phyloP scores from a whole-genome alignment of 2,888 invertebrate genomes.

The Harpagoxenus sublaevis region DNA sequence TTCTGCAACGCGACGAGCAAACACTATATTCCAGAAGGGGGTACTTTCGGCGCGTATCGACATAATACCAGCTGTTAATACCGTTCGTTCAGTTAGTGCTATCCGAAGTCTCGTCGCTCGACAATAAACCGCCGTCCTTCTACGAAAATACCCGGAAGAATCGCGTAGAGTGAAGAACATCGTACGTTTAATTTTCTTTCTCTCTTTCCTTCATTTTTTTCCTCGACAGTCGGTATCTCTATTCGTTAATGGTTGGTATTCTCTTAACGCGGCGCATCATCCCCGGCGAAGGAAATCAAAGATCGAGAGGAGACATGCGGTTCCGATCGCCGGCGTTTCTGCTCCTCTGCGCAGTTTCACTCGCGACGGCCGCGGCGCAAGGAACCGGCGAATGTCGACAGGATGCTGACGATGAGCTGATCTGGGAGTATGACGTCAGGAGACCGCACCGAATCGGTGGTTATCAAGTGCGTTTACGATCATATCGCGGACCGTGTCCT shows the following conservation, averaged over 20 bases:
- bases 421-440: slow-evolving; percentile 78
- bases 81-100: slow-evolving; percentile 58
- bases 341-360: slow-evolving; percentile 35
- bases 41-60: slow-evolving; percentile 69
- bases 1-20: slow-evolving; percentile 66
- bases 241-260: not conserved
- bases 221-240: not conserved
- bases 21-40: slow-evolving; percentile 64
- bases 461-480: slow-evolving; percentile 70
- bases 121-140: slow-evolving; percentile 59
- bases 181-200: not conserved
- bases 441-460: slow-evolving; percentile 67
- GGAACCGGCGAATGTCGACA: slow-evolving; percentile 65
- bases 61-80: slow-evolving; percentile 68
- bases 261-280: not conserved
- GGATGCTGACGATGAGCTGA: slow-evolving; percentile 66
- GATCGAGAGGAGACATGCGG: not conserved
- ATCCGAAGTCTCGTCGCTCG: slow-evolving; percentile 61
- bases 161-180: not conserved
- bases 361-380: slow-evolving; percentile 12
- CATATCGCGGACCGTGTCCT: not conserved
- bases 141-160: slow-evolving; percentile 5
- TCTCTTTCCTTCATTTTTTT: not conserved
- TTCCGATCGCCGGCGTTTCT: slow-evolving; percentile 38
- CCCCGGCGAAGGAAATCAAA: not conserved